Evolutionary conservation across 2,113 vertebrate genomes (phyloP).

Genomic region (Cheilinus undulatus): DNA sequence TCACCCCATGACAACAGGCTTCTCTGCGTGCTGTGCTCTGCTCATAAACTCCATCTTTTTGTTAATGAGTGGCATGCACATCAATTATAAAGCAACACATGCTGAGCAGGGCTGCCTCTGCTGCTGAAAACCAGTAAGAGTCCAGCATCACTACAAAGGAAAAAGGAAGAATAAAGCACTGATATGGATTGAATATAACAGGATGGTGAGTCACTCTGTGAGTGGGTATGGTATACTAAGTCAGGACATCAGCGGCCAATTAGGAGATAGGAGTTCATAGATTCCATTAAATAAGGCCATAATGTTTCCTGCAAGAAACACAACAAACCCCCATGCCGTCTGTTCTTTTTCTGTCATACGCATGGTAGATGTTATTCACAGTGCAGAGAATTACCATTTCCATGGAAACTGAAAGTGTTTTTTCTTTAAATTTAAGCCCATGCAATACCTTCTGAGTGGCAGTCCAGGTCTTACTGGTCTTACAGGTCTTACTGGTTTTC

Average conservation of each 20-base stretch:
- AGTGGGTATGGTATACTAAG: no score
- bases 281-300: no score
- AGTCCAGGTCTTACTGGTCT: no score
- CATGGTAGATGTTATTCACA: no score
- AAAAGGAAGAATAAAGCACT: not conserved
- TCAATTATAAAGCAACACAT: slow-evolving; percentile 28
- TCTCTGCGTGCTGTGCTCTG: not conserved
- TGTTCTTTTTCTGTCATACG: no score
- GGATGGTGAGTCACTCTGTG: slow-evolving; percentile 11
- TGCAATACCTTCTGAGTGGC: no score
- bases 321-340: no score
- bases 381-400: no score
- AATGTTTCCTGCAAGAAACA: no score
- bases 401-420: no score
- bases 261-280: not conserved
- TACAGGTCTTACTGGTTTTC: no score
- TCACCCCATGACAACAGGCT: slow-evolving; percentile 2
- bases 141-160: slow-evolving; percentile 7
- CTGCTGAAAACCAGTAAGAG: slow-evolving; percentile 4
- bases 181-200: slow-evolving; percentile 6
- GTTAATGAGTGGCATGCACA: slow-evolving; percentile 41
- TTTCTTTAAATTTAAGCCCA: no score
- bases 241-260: not conserved
- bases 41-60: slow-evolving; percentile 15
- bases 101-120: slow-evolving; percentile 3